Conservation (phyloP, 2,888 invertebrate genomes). For the Tigriopus californicus region DNA sequence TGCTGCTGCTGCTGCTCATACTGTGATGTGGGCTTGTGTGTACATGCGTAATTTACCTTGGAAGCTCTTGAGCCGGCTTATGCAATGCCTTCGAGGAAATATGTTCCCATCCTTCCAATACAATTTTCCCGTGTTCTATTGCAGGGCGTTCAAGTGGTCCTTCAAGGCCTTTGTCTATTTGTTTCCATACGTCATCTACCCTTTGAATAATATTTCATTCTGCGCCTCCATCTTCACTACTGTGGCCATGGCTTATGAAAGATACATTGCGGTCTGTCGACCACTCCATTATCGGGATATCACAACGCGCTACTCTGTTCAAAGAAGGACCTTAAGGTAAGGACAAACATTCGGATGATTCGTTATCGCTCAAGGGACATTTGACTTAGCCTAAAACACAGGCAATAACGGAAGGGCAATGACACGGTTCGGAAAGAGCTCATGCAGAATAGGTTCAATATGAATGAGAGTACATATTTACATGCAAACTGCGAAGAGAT, state of each 20-base stretch:
- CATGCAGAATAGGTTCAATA: too few species aligned
- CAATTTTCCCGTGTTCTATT: neutral
- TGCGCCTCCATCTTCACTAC: conserved; percentile 12
- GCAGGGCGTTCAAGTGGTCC: conserved; percentile 10
- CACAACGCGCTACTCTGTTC: conserved; percentile 4
- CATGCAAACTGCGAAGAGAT: too few species aligned
- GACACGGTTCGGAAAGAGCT: too few species aligned
- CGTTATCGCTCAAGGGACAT: too few species aligned
- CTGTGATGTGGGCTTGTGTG: too few species aligned
- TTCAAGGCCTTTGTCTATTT: neutral
- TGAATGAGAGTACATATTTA: too few species aligned
- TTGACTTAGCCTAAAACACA: too few species aligned
- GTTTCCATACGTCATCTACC: conserved; percentile 10
- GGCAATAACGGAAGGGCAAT: too few species aligned
- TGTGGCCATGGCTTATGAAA: conserved; percentile 11
- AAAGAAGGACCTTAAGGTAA: conserved; percentile 10
- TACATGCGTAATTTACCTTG: too few species aligned
- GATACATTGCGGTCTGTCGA: conserved; percentile 8
- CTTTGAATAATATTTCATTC: conserved; percentile 5
- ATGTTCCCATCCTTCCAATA: neutral
- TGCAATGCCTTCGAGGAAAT: neutral
- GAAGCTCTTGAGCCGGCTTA: too few species aligned
- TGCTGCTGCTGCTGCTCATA: too few species aligned
- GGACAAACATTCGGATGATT: neutral
- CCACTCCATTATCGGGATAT: conserved; percentile 5